These are phyloP conservation scores for Phortica variegata DNA, from an alignment of 1,140 invertebrate species.

Conservation along the genomic window DNA sequence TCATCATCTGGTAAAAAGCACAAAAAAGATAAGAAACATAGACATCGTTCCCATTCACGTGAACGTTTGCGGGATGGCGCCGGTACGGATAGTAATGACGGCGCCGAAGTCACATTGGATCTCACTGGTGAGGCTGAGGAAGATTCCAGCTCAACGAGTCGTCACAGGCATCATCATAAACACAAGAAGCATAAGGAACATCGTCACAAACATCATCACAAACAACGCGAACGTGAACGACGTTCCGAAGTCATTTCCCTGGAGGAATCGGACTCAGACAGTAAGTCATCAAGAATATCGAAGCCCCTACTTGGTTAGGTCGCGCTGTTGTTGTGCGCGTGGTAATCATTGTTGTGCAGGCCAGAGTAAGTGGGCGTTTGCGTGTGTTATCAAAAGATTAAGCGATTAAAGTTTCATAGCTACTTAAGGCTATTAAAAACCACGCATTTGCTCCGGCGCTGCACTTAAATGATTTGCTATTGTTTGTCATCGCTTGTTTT, in stretches of 20 bases:
- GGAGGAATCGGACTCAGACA: constrained; percentile 47
- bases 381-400: constrained; percentile 20
- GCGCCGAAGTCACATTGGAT: constrained; percentile 34
- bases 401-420: constrained; percentile 26
- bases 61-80: constrained; percentile 12
- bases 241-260: constrained; percentile 41
- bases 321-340: background rate
- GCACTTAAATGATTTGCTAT: constrained; percentile 20
- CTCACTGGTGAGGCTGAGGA: constrained; percentile 20
- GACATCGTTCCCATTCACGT: constrained; percentile 36
- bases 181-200: constrained; percentile 42
- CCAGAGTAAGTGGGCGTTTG: constrained; percentile 26
- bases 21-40: constrained; percentile 55
- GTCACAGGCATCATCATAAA: constrained; percentile 39
- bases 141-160: constrained; percentile 22
- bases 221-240: constrained; percentile 15
- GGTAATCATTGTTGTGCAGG: constrained; percentile 18
- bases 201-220: background rate
- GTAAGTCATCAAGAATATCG: too few species aligned
- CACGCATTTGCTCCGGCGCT: constrained; percentile 26
- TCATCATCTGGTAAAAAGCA: constrained; percentile 54
- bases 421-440: constrained; percentile 6
- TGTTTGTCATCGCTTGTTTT: constrained; percentile 22
- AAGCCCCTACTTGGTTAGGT: too few species aligned
- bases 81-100: constrained; percentile 5